These are phyloP conservation scores for Chunga burmeisteri DNA, from an alignment of 2,113 vertebrate species.

Conservation along the genomic window DNA sequence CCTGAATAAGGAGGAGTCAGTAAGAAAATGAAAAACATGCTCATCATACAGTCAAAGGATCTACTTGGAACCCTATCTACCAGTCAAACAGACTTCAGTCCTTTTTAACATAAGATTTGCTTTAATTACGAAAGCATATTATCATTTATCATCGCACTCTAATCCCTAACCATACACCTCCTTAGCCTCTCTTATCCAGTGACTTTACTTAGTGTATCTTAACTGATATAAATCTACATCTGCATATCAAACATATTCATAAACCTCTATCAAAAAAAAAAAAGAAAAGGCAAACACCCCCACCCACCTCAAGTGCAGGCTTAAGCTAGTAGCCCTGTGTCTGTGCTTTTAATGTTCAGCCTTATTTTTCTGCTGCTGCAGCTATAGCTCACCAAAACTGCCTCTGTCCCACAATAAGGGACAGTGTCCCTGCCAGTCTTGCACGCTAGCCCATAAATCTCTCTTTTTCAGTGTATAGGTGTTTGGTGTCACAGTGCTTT, in stretches of 20 bases:
- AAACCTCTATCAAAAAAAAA: not conserved
- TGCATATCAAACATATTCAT: slow-evolving; percentile 57
- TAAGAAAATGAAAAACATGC: not conserved
- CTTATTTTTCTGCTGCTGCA: not conserved
- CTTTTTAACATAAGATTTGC: not conserved
- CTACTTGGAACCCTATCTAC: not conserved
- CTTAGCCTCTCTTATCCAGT: slow-evolving; percentile 26
- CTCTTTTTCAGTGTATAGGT: not conserved
- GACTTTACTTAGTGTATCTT: slow-evolving; percentile 43
- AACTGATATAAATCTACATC: slow-evolving; percentile 50
- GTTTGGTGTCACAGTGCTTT: slow-evolving; percentile 36
- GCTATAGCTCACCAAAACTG: not conserved
- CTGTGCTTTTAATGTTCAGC: not conserved
- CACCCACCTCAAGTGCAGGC: not conserved
- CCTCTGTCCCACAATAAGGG: not conserved
- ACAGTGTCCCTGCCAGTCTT: not conserved
- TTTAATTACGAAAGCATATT: slow-evolving; percentile 52
- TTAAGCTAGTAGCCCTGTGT: not conserved
- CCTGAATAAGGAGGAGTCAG: not conserved
- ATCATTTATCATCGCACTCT: slow-evolving; percentile 5
- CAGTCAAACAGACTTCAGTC: not conserved
- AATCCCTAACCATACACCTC: slow-evolving; percentile 53
- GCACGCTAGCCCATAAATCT: not conserved
- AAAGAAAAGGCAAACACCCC: not conserved
- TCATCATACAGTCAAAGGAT: not conserved